Evolutionary conservation across 2,888 invertebrate species (phyloP), one percentile per base, ranked within the genome.

Genomic region (Hydropsyche betteni): DNA sequence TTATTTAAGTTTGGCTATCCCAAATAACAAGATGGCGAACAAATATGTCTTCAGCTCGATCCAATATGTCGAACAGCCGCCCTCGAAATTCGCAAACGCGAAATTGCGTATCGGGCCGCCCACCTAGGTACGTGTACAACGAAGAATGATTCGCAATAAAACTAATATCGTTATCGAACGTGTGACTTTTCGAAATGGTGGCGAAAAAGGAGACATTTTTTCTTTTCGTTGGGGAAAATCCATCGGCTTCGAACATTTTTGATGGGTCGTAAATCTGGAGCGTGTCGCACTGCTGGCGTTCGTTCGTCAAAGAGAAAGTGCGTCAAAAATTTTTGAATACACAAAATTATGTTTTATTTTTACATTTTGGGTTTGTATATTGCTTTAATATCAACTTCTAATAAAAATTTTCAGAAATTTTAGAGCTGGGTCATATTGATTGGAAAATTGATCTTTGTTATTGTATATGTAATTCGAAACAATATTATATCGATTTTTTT

Each of bases 91-190:
- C 34, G 33, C n/a, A 14, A 55, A 55, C 55, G 16, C 24, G 55
- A 55, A 14, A 55, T 55, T 24, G 2, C 55, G 16, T 24, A 24
- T 55, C 16, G 5, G 16, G 16, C 16, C 7, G n/a, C n/a, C n/a
- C 7, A 16, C 14, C 7, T 14, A 12, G 53, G 24, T 55, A 55
- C 14, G 7, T 53, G 4, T 53, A 5, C 14, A 12, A 53, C 12
- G 12, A 4, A 53, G 14, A 55, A 24, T 16, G 55, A 55, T 55
- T 55, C 55, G 3, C 55, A 55, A 55, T 55, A 55, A 55, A 55
- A 14, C 55, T 55, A 55, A 55, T 55, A 55, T 55, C 55, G 16
- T 55, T 55, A 16, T 55, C 55, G 44, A 44, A 55, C 16, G 55
- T 55, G 55, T 6, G n/a, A 55, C 55, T 55, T 55, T n/a, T n/a